Evolutionary conservation across 2,113 vertebrate species (phyloP), one percentile per base, ranked within the genome.

Genomic region (Pithys albifrons): DNA sequence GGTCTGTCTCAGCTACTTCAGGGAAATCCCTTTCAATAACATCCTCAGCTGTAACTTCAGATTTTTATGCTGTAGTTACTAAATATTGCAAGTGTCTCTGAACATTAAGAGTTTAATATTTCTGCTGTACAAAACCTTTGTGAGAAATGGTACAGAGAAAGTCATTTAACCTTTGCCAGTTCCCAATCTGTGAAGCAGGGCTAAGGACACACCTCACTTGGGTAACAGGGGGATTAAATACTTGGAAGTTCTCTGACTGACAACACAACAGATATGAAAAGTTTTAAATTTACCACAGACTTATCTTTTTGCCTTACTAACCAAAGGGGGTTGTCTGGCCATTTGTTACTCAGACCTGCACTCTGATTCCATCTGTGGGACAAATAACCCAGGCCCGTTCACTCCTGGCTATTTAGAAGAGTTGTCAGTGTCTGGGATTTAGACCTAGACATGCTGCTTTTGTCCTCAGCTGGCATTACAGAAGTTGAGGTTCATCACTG

Each of bases 161-260:
- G 37, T 51, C 41, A 70, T 54, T 88, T 80, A 85, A 65, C 25
- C 46, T 79, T 59, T 58, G 66, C 27, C 48, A 24, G 22, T 83
- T 74, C 71, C 28, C 81, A 59, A 8, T 16, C 71, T 54, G 13
- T 16, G 54, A 94, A 73, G 75, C 51, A 93, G 69, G 58, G 55
- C 51, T 92, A 54, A 88, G 54, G 35, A 69, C 51, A 73, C 19
- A 84, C 35, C 70, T 87, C 81, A 85, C 57, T 72, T 25, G 35
- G 49, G 45, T 55, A 89, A 79, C 62, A 17, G 2, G 20, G 89
- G 37, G 59, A 55, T 90, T 54, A 89, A 91, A 79, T 35, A 85
- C 85, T 89, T 88, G 29, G n/a, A 96, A 93, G 71, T 78, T 55
- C 58, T 93, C 85, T 85, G 46, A 74, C 35, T 75, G 76, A 43